Evolutionary conservation across 1,140 invertebrate genomes (phyloP).

Genomic region (Papilio aristodemus): DNA sequence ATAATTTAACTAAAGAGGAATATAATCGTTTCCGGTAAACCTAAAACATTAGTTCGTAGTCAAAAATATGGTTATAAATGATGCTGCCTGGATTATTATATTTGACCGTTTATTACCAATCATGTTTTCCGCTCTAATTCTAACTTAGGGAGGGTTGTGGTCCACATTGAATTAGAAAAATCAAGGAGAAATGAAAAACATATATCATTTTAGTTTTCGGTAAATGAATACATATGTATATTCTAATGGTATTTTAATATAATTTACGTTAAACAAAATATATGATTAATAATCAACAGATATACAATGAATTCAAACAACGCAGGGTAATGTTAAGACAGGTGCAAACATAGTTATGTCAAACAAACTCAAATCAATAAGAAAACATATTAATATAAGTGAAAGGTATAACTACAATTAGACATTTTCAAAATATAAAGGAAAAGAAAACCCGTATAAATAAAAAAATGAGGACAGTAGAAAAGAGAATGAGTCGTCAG

Average conservation of each 20-base stretch:
- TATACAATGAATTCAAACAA: constrained; percentile 4
- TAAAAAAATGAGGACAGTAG: constrained; percentile 1
- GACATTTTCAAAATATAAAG: too few relatives aligned
- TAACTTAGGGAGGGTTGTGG: neutral
- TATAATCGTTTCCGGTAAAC: too few relatives aligned
- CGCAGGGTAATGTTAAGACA: constrained; percentile 4
- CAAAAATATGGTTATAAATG: neutral
- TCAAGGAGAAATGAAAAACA: neutral
- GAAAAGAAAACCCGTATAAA: constrained; percentile 14
- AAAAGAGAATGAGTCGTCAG: constrained; percentile 65
- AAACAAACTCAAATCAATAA: constrained; percentile 8
- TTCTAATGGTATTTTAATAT: neutral
- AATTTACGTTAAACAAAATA: neutral
- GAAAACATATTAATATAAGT: constrained; percentile 19
- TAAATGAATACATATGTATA: neutral
- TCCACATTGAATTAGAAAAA: neutral
- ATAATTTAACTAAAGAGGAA: too few relatives aligned
- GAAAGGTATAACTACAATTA: constrained; percentile 3
- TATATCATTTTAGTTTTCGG: neutral
- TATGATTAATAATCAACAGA: neutral
- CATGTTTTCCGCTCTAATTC: neutral
- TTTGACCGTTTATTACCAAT: neutral
- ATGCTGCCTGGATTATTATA: neutral
- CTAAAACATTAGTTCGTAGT: neutral
- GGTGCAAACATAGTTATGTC: constrained; percentile 5